Conservation (phyloP, 2,113 vertebrate species). For the Plecturocebus donacophilus region DNA sequence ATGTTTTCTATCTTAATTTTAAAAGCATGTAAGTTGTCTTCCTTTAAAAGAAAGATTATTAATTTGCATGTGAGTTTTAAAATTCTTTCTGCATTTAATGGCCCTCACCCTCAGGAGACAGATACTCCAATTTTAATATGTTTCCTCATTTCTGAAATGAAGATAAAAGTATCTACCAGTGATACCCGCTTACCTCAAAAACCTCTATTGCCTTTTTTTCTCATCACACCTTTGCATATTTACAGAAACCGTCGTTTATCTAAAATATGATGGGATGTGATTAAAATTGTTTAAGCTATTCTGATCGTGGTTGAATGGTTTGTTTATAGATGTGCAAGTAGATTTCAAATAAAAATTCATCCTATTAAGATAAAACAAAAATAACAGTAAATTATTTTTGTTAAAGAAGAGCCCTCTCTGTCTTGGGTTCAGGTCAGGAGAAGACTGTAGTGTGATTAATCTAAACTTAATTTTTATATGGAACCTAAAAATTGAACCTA, state of each 20-base stretch:
- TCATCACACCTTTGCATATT: not conserved
- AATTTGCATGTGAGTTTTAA: not conserved
- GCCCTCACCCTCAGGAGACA: not conserved
- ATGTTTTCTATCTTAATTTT: not conserved
- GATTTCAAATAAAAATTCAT: not conserved
- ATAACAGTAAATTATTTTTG: not conserved
- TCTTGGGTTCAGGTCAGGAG: not conserved
- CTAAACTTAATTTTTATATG: slow-evolving; percentile 21
- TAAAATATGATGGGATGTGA: not conserved
- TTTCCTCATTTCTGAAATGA: slow-evolving; percentile 41
- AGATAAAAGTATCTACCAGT: not conserved
- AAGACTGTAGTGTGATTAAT: not conserved
- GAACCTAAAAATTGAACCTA: not conserved
- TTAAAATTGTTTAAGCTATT: not conserved
- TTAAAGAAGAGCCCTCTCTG: not conserved
- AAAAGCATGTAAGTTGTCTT: not conserved
- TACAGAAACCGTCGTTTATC: not conserved
- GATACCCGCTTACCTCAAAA: not conserved
- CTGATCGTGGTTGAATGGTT: not conserved
- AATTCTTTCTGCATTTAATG: not conserved
- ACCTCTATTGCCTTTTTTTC: not conserved
- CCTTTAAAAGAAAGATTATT: not conserved
- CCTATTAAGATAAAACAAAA: not conserved
- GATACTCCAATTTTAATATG: not conserved
- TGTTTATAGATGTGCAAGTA: not conserved